A percentile compares a stretch with the other conserved stretches of the same genome.
Evolutionary conservation across 2,113 vertebrate genomes (phyloP).

Genomic region (Drymodes brunneopygia): DNA sequence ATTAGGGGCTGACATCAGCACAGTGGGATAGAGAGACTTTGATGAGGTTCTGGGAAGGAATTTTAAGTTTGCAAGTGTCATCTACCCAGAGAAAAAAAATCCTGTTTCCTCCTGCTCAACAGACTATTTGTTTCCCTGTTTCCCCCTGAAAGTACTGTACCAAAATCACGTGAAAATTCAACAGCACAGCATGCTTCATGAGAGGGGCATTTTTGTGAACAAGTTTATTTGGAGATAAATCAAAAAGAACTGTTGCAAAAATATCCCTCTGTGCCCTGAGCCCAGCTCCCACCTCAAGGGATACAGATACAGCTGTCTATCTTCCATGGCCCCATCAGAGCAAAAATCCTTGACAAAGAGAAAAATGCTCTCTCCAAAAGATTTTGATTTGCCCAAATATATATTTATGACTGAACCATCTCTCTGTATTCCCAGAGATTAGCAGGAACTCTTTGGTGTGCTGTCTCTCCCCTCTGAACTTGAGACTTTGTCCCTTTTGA

Average conservation of each 20-base stretch:
- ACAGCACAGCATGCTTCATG: fast-evolving
- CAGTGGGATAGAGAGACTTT: fast-evolving
- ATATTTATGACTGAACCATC: not conserved
- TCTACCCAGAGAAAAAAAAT: not conserved
- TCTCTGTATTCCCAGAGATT: not conserved
- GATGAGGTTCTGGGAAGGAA: not conserved
- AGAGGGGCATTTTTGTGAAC: not conserved
- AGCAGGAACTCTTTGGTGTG: not conserved
- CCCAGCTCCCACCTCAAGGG: fast-evolving
- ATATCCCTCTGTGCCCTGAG: not conserved
- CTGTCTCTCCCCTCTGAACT: not conserved
- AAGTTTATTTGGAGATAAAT: not conserved
- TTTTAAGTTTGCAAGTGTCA: not conserved
- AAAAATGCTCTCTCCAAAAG: not conserved
- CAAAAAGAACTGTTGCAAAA: not conserved
- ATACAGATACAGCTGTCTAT: not conserved
- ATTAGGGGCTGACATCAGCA: not conserved
- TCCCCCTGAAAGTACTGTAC: not conserved
- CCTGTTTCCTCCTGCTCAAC: not conserved
- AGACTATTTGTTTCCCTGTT: not conserved
- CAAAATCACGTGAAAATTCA: not conserved
- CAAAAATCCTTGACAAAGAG: not conserved
- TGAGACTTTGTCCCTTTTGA: not conserved
- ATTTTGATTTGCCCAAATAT: not conserved
- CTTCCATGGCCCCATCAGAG: not conserved